Percentiles rank a stretch among this genome's conserved stretches.
Evolutionary conservation across 2,113 vertebrate species (phyloP).

Genomic region (Pionites leucogaster): DNA sequence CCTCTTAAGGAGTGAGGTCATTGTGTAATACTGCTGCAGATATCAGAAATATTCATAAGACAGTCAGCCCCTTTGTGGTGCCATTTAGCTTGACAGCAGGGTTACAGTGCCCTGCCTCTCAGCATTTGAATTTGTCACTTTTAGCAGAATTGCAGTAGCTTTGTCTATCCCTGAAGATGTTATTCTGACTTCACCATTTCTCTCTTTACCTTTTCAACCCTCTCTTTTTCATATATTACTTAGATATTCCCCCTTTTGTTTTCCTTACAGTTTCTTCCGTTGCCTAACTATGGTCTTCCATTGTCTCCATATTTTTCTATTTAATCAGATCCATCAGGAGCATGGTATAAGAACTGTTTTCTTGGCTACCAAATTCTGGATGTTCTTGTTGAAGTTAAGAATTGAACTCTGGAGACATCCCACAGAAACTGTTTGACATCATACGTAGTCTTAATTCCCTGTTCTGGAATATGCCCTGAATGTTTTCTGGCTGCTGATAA

Average conservation of each 20-base stretch:
- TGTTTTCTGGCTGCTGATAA: constrained; percentile 10
- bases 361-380: constrained; percentile 2
- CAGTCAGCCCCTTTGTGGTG: not conserved
- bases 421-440: not conserved
- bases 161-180: not conserved
- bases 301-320: constrained; percentile 14
- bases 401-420: not conserved
- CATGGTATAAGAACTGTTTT: constrained; percentile 1
- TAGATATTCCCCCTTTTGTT: not conserved
- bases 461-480: not conserved
- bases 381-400: constrained; percentile 19
- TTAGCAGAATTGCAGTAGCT: not conserved
- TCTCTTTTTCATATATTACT: not conserved
- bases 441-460: not conserved
- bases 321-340: constrained; percentile 10
- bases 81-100: not conserved
- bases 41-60: not conserved
- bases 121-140: not conserved
- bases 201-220: not conserved
- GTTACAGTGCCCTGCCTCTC: not conserved
- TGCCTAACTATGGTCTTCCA: not conserved
- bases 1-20: not conserved
- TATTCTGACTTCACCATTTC: not conserved
- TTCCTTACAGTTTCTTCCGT: not conserved
- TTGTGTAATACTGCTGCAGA: not conserved